Base-by-base conservation (phyloP, 2,113 vertebrate genomes). In the Alethe castanea region DNA sequence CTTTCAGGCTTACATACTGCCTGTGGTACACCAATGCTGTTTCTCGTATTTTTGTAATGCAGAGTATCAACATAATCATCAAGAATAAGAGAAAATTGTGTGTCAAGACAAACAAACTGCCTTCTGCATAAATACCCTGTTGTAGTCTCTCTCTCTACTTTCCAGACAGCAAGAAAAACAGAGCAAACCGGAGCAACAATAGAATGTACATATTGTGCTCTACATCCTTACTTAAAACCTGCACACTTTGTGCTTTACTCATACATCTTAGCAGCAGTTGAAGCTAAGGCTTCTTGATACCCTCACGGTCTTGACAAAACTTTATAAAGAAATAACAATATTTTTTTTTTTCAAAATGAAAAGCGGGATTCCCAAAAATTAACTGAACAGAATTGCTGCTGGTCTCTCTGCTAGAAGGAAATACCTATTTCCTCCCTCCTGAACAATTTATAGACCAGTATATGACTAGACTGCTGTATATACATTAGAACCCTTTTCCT, bases 181-280 rank as follows among this genome's bases (percentile, higher is more conserved):
- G 62, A 62, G 13, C 7, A 83, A 77, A 86, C 12, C 60, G 20
- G 7, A 72, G 6, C 8, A 40, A 26, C 0, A 62, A 12, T 3
- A 45, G 8, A 65, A 54, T 10, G 9, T 15, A 80, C 2, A 6
- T 35, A 35, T 31, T 65, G 26, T 29, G 26, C 13, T 64, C 53
- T 47, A 66, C 26, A 69, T 9, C 7, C 12, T 73, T 61, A 11
- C 19, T 57, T 81, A 64, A 79, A 91, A 64, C 4, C 26, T 71
- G 5, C 22, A 82, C 8, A 38, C 2, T n/a, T 74, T 50, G 19
- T 54, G 11, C 26, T 85, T 56, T 19, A 76, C 22, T 76, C 3
- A 52, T 6, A 14, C 2, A 42, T 2, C 8, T 52, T 69, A 65
- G 19, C 1, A 48, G 7, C 1, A 60, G 20, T 0, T 52, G 31